These are phyloP conservation scores for Netelia inedita DNA, from an alignment of 2,888 invertebrate genomes.

Conservation along the genomic window DNA sequence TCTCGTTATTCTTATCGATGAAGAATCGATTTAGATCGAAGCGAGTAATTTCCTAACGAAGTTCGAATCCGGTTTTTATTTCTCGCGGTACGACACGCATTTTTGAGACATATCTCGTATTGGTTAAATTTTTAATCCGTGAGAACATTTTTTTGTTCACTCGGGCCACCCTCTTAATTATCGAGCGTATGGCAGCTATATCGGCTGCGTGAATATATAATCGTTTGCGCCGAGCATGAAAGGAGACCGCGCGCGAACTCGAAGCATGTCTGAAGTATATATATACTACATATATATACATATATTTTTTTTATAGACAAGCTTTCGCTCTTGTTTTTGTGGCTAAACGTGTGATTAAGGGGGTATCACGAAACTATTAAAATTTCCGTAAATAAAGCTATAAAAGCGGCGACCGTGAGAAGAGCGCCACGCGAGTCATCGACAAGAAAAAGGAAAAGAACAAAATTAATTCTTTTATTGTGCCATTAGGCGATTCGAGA, in stretches of 20 bases:
- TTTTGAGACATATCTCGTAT: conserved; percentile 28
- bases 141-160: conserved; percentile 48
- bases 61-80: conserved; percentile 46
- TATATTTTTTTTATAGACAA: conserved; percentile 1
- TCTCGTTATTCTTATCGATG: not conserved
- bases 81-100: not conserved
- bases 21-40: not conserved
- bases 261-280: conserved; percentile 40
- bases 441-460: conserved; percentile 1
- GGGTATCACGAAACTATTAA: conserved; percentile 64
- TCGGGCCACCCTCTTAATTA: conserved; percentile 57
- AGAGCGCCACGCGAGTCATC: conserved; percentile 62
- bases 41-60: not conserved
- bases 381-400: conserved; percentile 63
- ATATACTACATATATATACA: conserved; percentile 38
- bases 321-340: conserved; percentile 64
- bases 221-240: conserved; percentile 62
- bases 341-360: conserved; percentile 24
- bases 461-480: conserved; percentile 56
- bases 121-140: conserved; percentile 56
- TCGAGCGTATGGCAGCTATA: conserved; percentile 55
- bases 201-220: conserved; percentile 68
- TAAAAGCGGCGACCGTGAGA: conserved; percentile 48
- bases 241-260: conserved; percentile 59
- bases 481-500: conserved; percentile 55